phyloP scores from a whole-genome alignment of 2,888 invertebrate species.

The Lobophora halterata region DNA sequence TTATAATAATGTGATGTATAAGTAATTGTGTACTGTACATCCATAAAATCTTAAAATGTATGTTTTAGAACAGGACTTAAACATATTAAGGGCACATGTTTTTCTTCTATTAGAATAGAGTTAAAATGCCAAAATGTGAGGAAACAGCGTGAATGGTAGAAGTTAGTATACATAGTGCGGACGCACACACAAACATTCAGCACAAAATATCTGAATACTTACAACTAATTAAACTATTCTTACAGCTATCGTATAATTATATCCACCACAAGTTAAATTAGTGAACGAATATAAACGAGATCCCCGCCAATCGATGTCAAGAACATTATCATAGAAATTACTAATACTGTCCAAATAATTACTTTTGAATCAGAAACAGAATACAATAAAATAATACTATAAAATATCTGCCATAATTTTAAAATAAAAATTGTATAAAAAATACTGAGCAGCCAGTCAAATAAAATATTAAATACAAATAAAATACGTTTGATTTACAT shows the following conservation, averaged over 20 bases:
- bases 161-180: slow-evolving; percentile 28
- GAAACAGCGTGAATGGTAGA: slow-evolving; percentile 22
- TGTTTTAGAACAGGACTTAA: no score
- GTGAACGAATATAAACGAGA: slow-evolving; percentile 68
- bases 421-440: slow-evolving; percentile 31
- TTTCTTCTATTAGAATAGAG: not conserved
- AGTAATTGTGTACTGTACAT: no score
- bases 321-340: slow-evolving; percentile 43
- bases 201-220: slow-evolving; percentile 72
- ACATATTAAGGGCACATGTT: no score
- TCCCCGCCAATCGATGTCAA: slow-evolving; percentile 61
- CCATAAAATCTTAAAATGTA: no score
- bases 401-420: slow-evolving; percentile 48
- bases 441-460: slow-evolving; percentile 68
- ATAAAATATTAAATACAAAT: slow-evolving; percentile 54
- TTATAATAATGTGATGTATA: no score
- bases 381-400: slow-evolving; percentile 53
- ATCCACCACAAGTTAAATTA: slow-evolving; percentile 67
- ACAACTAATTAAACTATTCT: slow-evolving; percentile 63
- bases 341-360: slow-evolving; percentile 74
- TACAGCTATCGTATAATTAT: slow-evolving; percentile 77
- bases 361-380: slow-evolving; percentile 45
- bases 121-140: not conserved
- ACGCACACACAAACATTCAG: slow-evolving; percentile 49
- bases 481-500: slow-evolving; percentile 59